Conservation (phyloP, 2,797 vertebrate genomes). For the Tragelaphus oryx region DNA sequence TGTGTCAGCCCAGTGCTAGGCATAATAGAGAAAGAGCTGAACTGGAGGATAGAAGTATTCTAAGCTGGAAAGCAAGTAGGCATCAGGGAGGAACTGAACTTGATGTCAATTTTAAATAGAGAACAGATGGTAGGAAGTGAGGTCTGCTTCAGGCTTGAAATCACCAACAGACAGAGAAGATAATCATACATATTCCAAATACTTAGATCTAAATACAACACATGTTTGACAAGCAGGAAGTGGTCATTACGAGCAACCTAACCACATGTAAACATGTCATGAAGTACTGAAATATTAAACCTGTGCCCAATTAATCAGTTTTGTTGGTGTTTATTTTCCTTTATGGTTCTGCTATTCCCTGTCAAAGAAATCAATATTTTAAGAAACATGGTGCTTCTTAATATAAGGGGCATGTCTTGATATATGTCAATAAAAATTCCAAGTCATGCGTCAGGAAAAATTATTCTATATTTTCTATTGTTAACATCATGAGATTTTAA, state of each 20-base stretch:
- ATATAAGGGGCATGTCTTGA: background rate
- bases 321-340: background rate
- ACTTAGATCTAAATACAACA: slow-evolving; percentile 23
- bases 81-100: slow-evolving; percentile 37
- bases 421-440: background rate
- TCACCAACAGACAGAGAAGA: slow-evolving; percentile 32
- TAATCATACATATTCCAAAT: background rate
- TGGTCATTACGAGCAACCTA: background rate
- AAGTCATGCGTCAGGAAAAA: background rate
- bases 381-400: background rate
- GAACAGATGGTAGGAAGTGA: slow-evolving; percentile 54
- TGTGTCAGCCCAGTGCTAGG: background rate
- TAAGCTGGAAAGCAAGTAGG: slow-evolving; percentile 29
- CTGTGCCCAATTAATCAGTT: background rate
- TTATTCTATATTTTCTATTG: background rate
- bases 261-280: background rate
- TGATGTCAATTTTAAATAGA: slow-evolving; percentile 43
- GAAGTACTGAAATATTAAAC: background rate
- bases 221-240: background rate
- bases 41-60: background rate
- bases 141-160: slow-evolving; percentile 24
- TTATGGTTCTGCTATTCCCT: background rate
- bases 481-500: slow-evolving; percentile 3
- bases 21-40: background rate
- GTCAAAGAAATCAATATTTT: background rate